Evolutionary conservation across 2,888 invertebrate species (phyloP).

Genomic region (Cactoblastis cactorum): DNA sequence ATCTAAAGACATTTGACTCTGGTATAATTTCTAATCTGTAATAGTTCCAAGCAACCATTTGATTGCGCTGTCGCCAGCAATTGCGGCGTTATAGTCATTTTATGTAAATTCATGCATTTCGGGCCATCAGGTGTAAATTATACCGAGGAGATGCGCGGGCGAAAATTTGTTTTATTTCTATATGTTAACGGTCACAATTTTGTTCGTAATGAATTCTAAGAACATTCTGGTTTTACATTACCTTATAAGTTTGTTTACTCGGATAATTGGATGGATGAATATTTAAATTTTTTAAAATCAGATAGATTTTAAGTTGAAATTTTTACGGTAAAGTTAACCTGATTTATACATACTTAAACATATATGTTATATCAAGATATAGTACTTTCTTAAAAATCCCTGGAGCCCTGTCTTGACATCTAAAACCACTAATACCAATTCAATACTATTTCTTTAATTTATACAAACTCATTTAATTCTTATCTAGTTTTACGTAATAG

Average conservation of each 20-base stretch:
- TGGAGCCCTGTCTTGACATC: too few species aligned
- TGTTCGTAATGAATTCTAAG: conserved; percentile 30
- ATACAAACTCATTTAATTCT: too few species aligned
- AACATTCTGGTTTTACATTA: conserved; percentile 16
- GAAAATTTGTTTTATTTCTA: conserved; percentile 48
- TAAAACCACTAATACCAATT: too few species aligned
- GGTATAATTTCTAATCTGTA: not conserved
- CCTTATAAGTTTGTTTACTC: not conserved
- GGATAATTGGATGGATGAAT: too few species aligned
- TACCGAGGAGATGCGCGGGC: conserved; percentile 44
- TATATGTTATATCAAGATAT: too few species aligned
- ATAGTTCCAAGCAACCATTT: conserved; percentile 3
- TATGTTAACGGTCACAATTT: conserved; percentile 41
- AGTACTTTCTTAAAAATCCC: too few species aligned
- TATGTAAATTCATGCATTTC: conserved; percentile 62
- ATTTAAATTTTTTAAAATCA: too few species aligned
- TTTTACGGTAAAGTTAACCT: too few species aligned
- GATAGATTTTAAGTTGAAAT: too few species aligned
- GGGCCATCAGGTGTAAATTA: conserved; percentile 30
- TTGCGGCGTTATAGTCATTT: conserved; percentile 65
- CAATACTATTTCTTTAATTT: too few species aligned
- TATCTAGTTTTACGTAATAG: too few species aligned
- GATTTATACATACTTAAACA: too few species aligned
- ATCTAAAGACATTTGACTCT: not conserved
- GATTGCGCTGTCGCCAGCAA: conserved; percentile 51